Evolutionary conservation across 2,888 invertebrate genomes (phyloP).

Genomic region (Drosophila picticornis): DNA sequence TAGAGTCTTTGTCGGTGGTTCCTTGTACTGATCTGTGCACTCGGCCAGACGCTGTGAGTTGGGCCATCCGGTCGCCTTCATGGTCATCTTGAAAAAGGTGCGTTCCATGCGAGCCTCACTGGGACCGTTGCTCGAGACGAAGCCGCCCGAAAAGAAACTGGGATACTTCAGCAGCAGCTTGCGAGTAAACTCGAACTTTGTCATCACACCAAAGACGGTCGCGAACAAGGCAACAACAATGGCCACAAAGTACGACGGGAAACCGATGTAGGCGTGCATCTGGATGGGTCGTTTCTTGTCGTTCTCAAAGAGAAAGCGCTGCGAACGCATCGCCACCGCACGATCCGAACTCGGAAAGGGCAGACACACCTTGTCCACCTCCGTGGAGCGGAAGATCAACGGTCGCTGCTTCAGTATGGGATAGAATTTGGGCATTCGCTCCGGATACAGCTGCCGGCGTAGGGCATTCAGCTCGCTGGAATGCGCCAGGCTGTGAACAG

Average conservation of each 20-base stretch:
- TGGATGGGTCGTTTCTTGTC: conserved; percentile 91
- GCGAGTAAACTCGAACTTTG: conserved; percentile 88
- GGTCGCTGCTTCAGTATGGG: conserved; percentile 88
- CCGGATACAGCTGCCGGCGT: conserved; percentile 89
- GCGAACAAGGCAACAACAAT: conserved; percentile 87
- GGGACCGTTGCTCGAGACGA: conserved; percentile 89
- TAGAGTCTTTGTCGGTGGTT: conserved; percentile 88
- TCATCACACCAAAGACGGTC: conserved; percentile 87
- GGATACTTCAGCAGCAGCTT: conserved; percentile 89
- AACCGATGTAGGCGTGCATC: conserved; percentile 90
- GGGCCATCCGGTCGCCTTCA: conserved; percentile 93
- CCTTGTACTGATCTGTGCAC: conserved; percentile 85
- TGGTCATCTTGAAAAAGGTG: conserved; percentile 88
- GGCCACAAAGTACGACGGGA: conserved; percentile 86
- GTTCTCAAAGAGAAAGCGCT: conserved; percentile 90
- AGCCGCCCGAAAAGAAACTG: conserved; percentile 90
- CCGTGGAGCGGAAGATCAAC: conserved; percentile 86
- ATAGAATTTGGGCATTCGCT: conserved; percentile 87
- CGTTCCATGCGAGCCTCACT: conserved; percentile 87
- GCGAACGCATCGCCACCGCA: conserved; percentile 92
- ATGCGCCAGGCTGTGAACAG: conserved; percentile 91
- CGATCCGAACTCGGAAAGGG: conserved; percentile 94
- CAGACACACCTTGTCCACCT: conserved; percentile 87
- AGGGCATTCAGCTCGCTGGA: conserved; percentile 88
- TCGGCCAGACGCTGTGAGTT: conserved; percentile 87